These are phyloP conservation scores for Dallia pectoralis DNA, from an alignment of 2,797 vertebrate genomes.

Conservation along the genomic window DNA sequence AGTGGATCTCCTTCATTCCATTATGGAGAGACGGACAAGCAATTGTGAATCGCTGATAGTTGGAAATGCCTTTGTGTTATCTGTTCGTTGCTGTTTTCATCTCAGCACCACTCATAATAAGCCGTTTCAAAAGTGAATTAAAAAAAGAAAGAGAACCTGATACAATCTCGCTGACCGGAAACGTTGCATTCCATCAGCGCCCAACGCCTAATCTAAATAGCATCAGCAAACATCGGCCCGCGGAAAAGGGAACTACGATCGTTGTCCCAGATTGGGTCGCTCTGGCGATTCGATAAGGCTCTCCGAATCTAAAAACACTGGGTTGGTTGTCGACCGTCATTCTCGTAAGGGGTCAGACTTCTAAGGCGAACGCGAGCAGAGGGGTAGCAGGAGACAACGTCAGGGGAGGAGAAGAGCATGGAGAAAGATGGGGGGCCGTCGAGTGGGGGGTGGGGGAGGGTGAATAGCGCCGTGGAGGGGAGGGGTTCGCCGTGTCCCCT, in stretches of 20 bases:
- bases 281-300: no score
- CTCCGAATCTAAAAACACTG: no score
- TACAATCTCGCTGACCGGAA: not conserved
- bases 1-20: constrained; percentile 1
- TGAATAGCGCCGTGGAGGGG: no score
- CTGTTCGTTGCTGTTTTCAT: not conserved
- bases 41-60: constrained; percentile 42
- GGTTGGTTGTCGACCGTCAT: no score
- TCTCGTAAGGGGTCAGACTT: no score
- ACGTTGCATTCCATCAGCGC: not conserved
- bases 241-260: no score
- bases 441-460: not conserved
- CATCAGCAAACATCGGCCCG: no score
- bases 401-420: not conserved
- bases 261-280: no score
- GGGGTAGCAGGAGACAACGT: not conserved
- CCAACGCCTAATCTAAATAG: constrained; percentile 47
- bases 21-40: constrained; percentile 3
- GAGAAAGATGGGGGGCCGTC: not conserved
- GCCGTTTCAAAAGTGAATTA: not conserved
- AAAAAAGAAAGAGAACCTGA: not conserved
- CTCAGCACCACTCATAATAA: not conserved
- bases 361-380: no score
- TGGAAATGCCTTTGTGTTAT: constrained; percentile 12
- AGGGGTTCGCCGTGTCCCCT: not conserved